Base-by-base conservation (phyloP, 2,888 invertebrate species). In the Macrostomum cliftonense region DNA sequence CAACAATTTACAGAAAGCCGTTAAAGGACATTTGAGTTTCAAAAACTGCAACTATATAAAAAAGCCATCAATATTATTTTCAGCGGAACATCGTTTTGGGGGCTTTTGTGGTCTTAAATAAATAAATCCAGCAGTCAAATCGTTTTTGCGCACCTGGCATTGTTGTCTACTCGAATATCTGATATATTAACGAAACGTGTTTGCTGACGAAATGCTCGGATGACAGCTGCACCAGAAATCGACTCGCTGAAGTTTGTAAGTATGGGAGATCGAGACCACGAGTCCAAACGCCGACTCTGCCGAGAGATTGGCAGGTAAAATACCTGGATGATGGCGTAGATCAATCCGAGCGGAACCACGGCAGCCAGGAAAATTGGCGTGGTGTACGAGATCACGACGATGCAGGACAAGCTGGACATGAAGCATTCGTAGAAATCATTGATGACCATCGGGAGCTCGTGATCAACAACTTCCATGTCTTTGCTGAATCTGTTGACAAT, bases 401-500 rank as follows among this genome's bases (percentile, higher is more conserved):
- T 14, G 16, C 21, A 43, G 12, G 43, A 14, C 14, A 43, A 17
- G 13, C 19, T 36, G 13, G 16, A 4, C 21, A 43, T 14, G 2
- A 43, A 43, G 19, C 43, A 43, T 16, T 21, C 19, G 11, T 21
- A 21, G 28, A 43, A 43, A 12, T 45, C 45, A 28, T 28, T 45
- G 40, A 45, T 19, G 4, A 13, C 17, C n/a, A 14, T 28, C 12
- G 38, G 28, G 44, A 65, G 50, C 21, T 62, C 60, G 54, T 55
- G 55, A 52, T 66, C 66, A 37, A 66, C 45, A n/a, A 58, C 59
- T 1, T 55, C 58, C 36, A 64, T 56, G 51, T 66, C 66, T 40
- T 56, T 58, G 13, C 56, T 53, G 43, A 57, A 58, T 36, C 71
- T 60, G 56, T 74, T 73, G 43, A 74, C 51, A 39, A 73, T 61